Conservation (phyloP, 64 coral and sea anemone genomes). For the Catalaphyllia jardinei region DNA sequence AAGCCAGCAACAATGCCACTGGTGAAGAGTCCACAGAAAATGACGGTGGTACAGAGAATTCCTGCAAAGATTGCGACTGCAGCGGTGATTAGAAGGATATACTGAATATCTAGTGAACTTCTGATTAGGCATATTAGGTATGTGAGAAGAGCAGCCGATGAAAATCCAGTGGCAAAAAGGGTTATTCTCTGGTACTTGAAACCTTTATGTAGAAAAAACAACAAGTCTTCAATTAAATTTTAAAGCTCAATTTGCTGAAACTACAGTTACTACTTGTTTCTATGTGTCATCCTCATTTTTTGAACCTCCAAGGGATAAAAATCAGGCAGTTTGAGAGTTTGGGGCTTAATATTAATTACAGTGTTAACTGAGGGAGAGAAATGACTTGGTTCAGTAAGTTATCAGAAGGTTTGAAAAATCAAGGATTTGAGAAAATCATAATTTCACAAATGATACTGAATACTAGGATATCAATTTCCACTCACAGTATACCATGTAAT, state of each 20-base stretch:
- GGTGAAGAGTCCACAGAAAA: slow-evolving; percentile 76
- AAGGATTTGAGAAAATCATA: too few relatives aligned
- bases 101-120: slow-evolving; percentile 62
- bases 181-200: slow-evolving; percentile 84
- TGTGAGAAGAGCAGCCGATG: slow-evolving; percentile 60
- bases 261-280: too few relatives aligned
- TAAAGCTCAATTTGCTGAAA: too few relatives aligned
- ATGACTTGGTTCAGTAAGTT: too few relatives aligned
- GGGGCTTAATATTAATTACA: too few relatives aligned
- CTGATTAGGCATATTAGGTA: slow-evolving; percentile 69
- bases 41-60: slow-evolving; percentile 87
- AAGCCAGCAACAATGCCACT: slow-evolving; percentile 78
- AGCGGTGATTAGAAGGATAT: slow-evolving; percentile 78
- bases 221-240: background rate
- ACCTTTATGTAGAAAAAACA: slow-evolving; percentile 36
- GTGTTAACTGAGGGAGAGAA: too few relatives aligned
- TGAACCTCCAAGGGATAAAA: background rate
- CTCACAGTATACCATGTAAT: too few relatives aligned
- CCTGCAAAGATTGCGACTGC: slow-evolving; percentile 78
- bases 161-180: slow-evolving; percentile 67
- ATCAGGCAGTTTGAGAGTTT: too few relatives aligned
- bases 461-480: too few relatives aligned
- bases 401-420: too few relatives aligned
- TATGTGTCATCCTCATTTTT: too few relatives aligned
- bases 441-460: too few relatives aligned